Evolutionary conservation across 2,113 vertebrate genomes (phyloP).

Genomic region (Motacilla alba): DNA sequence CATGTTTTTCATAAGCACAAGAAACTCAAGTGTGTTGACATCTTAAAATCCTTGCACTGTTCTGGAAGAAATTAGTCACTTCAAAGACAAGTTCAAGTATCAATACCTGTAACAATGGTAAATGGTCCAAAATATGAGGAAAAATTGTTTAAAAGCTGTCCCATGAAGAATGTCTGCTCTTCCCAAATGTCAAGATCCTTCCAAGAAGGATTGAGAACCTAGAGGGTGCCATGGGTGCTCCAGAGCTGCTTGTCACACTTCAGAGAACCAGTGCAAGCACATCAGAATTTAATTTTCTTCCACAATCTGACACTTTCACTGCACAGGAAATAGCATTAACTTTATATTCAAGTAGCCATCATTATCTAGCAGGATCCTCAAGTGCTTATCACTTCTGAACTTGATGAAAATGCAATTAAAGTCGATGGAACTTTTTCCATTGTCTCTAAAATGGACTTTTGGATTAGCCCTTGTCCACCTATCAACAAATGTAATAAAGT

Average conservation of each 20-base stretch:
- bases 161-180: background rate
- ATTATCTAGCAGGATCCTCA: background rate
- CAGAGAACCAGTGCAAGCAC: background rate
- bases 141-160: background rate
- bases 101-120: background rate
- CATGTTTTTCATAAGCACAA: background rate
- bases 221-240: accelerated
- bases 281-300: constrained; percentile 4
- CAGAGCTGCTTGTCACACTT: background rate
- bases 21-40: background rate
- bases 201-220: background rate
- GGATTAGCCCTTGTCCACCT: background rate
- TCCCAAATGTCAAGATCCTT: background rate
- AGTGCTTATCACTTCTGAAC: background rate
- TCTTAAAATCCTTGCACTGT: background rate
- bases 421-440: background rate
- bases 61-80: background rate
- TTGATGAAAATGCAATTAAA: constrained; percentile 21
- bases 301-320: background rate
- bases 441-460: background rate
- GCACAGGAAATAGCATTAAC: background rate
- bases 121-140: background rate
- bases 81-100: background rate
- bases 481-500: background rate
- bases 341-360: background rate